Evolutionary conservation across 2,113 vertebrate genomes (phyloP).

Genomic region (Aldabrachelys gigantea): DNA sequence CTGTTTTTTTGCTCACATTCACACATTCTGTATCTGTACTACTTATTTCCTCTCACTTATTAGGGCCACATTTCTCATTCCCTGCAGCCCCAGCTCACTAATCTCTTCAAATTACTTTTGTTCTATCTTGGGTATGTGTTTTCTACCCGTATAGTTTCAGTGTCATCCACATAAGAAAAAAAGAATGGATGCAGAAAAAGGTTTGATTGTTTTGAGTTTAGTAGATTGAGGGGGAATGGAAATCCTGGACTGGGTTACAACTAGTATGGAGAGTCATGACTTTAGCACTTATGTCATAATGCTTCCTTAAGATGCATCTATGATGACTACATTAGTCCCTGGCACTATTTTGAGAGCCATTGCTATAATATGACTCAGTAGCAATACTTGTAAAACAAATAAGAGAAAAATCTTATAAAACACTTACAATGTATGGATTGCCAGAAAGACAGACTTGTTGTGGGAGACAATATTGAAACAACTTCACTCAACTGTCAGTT

Average conservation of each 20-base stretch:
- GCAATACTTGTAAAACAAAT: neutral
- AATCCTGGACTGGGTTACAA: neutral
- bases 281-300: neutral
- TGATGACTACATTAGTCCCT: neutral
- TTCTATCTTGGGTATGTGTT: neutral
- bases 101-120: neutral
- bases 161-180: neutral
- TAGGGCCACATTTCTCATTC: neutral
- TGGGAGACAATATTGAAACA: conserved; percentile 25
- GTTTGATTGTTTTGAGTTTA: neutral
- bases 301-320: neutral
- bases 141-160: neutral
- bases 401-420: neutral
- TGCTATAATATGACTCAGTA: neutral
- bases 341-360: neutral
- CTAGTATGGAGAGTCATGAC: neutral
- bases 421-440: neutral
- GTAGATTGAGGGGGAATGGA: neutral
- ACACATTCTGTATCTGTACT: neutral
- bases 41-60: neutral
- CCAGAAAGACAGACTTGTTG: neutral
- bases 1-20: neutral
- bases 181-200: neutral
- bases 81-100: neutral
- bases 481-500: neutral